Evolutionary conservation across 2,888 invertebrate genomes (phyloP).

Genomic region (Hirtodrosophila cameraria): DNA sequence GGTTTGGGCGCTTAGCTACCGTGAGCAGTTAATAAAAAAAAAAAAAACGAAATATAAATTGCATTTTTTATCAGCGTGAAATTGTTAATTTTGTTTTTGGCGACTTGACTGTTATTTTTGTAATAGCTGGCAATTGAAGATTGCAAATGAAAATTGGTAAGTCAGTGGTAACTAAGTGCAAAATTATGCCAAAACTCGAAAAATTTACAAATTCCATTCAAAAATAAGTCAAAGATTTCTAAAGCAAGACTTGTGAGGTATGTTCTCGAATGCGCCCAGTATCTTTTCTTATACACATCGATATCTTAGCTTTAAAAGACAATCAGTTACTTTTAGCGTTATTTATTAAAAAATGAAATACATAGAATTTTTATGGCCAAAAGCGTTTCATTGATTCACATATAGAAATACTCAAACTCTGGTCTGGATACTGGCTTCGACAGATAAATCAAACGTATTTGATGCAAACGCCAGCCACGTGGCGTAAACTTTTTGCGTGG

Average conservation of each 20-base stretch:
- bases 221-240: no score
- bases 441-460: constrained; percentile 72
- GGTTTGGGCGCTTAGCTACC: constrained; percentile 19
- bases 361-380: constrained; percentile 22
- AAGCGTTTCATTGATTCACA: constrained; percentile 34
- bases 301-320: no score
- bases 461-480: constrained; percentile 77
- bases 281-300: no score
- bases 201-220: neutral
- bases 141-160: neutral
- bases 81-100: constrained; percentile 55
- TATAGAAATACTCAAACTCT: constrained; percentile 65
- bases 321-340: neutral
- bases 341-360: constrained; percentile 2
- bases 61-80: constrained; percentile 53
- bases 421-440: constrained; percentile 69
- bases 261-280: no score
- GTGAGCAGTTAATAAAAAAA: neutral
- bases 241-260: no score
- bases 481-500: constrained; percentile 72
- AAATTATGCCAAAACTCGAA: no score
- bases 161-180: no score
- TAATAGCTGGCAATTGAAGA: constrained; percentile 10
- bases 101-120: constrained; percentile 32
- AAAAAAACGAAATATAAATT: constrained; percentile 27